Base-by-base conservation (phyloP, 2,113 vertebrate genomes). In the Uria aalge region DNA sequence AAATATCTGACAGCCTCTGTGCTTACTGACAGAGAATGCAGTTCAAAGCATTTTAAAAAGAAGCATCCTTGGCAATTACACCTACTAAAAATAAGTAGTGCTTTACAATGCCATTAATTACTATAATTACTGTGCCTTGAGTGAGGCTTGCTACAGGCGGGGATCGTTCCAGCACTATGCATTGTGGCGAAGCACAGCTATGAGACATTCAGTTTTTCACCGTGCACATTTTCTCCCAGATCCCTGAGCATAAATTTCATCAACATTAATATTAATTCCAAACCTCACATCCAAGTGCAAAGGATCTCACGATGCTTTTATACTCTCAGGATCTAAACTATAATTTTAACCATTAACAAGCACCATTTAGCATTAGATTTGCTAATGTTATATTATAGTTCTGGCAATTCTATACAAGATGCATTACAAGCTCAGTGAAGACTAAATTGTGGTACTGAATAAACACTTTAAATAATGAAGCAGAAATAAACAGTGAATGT, bases 331-430 rank as follows among this genome's bases (percentile, higher is more conserved):
- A 90, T 94, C 79, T 53, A 89, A 75, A 93, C 76, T 91, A 30
- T 88, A 97, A 79, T 85, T 97, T 96, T 78, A 93, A 41, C 48
- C 78, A 94, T 91, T 96, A 97, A 68, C 59, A 95, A 92, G 73
- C 87, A 96, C 72, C 78, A 89, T 93, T 97, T 96, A 97, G 36
- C 77, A 91, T 94, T 95, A 95, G 68, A 92, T 73, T 94, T 81
- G 89, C 85, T 98, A 95, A 96, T 92, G 67, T 64, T 94, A 47
- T 96, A 93, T 96, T 88, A 95, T 55, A 94, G 48, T 72, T 90
- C 80, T 63, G 88, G 90, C 85, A 96, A 95, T 95, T 95, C 89
- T 85, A 66, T 91, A 90, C 67, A 78, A 91, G 90, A 57, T 40
- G 11, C 91, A 94, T 60, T 96, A 88, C 32, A 94, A 94, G 66